These are phyloP conservation scores for Dermochelys coriacea DNA, from an alignment of 2,797 vertebrate species.

Conservation along the genomic window DNA sequence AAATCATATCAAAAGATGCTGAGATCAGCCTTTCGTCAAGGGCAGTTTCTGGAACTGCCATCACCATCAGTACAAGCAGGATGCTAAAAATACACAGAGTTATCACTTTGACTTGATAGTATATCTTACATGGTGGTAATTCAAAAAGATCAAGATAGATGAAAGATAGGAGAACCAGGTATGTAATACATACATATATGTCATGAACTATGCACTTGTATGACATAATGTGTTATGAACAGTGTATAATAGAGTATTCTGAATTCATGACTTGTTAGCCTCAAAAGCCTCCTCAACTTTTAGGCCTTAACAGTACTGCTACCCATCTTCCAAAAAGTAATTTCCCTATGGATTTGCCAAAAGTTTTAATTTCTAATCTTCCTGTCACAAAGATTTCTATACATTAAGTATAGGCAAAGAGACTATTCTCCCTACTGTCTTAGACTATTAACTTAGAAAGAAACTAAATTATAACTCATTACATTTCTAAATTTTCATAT, in stretches of 20 bases:
- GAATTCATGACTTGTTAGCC: neutral
- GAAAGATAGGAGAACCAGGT: neutral
- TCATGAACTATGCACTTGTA: neutral
- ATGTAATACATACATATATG: neutral
- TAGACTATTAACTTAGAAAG: neutral
- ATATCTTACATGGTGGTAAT: neutral
- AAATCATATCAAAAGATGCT: conserved; percentile 1
- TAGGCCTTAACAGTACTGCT: conserved; percentile 17
- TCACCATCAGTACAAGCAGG: neutral
- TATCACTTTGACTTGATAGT: neutral
- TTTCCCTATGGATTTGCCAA: conserved; percentile 50
- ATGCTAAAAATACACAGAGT: neutral
- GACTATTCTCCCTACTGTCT: neutral
- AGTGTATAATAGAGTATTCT: neutral
- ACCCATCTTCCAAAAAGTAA: neutral
- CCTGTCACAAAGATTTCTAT: conserved; percentile 31
- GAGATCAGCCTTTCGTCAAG: conserved; percentile 26
- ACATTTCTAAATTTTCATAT: neutral
- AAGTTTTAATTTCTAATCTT: conserved; percentile 38
- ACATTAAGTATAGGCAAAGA: conserved; percentile 58
- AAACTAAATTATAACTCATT: conserved; percentile 44
- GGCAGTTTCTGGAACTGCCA: conserved; percentile 37
- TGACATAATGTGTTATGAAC: neutral
- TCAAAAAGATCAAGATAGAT: neutral
- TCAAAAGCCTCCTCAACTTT: neutral